A percentile compares a stretch with the other conserved stretches of the same genome.
These are phyloP conservation scores for Acanthosepion lycidas DNA, from an alignment of 2,888 invertebrate genomes.

Conservation along the genomic window DNA sequence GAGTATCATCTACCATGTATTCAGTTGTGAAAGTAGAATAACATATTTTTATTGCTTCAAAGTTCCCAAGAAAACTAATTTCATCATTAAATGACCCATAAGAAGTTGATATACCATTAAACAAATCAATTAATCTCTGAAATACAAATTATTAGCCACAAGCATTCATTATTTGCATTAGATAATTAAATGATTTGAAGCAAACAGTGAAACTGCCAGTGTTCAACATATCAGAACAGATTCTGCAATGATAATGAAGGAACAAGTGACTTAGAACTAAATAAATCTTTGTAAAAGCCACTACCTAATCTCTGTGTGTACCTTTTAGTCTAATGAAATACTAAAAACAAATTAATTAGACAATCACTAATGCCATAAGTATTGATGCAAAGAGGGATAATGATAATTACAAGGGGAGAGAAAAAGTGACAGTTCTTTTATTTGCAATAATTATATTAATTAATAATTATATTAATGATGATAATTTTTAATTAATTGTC, in stretches of 20 bases:
- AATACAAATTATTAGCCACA: neutral
- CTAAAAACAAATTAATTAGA: neutral
- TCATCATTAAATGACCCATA: no score
- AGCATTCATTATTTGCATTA: neutral
- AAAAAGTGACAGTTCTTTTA: neutral
- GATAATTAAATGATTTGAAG: neutral
- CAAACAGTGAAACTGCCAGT: neutral
- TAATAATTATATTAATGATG: no score
- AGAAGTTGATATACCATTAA: no score
- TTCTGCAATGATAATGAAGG: neutral
- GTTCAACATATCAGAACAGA: neutral
- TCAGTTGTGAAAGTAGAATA: no score
- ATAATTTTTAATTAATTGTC: no score
- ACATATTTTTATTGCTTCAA: no score
- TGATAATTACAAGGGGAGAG: neutral
- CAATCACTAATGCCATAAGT: neutral
- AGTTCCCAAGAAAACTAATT: no score
- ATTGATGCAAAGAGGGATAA: neutral
- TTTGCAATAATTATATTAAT: neutral
- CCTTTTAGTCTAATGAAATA: neutral
- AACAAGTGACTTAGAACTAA: no score
- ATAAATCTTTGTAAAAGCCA: neutral
- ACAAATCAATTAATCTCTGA: neutral
- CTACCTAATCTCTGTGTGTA: neutral
- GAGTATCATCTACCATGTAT: no score